A percentile compares a stretch with the other conserved stretches of the same genome.
phyloP scores from a whole-genome alignment of 2,113 vertebrate genomes.

The Arothron firmamentum region DNA sequence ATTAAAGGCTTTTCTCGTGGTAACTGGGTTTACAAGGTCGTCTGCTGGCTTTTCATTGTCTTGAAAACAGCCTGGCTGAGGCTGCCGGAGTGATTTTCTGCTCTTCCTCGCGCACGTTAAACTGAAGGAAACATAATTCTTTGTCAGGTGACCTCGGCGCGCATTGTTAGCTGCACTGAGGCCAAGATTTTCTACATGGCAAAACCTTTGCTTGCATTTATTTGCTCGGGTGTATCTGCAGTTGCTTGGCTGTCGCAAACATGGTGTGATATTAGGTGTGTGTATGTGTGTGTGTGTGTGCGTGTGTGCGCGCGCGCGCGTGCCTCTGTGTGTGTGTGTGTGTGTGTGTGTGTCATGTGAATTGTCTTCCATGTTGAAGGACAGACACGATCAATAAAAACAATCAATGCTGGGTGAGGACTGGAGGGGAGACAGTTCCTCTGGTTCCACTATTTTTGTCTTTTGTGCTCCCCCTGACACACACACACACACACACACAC shows the following conservation, averaged over 20 bases:
- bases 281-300: constrained; percentile 18
- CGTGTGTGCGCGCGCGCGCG: not conserved
- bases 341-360: constrained; percentile 41
- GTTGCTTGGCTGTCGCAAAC: constrained; percentile 6
- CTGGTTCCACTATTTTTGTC: constrained; percentile 14
- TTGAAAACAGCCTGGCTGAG: constrained; percentile 51
- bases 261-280: constrained; percentile 14
- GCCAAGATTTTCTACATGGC: constrained; percentile 10
- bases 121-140: constrained; percentile 44
- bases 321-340: constrained; percentile 3
- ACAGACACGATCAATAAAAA: constrained; percentile 69
- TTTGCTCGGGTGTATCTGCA: constrained; percentile 19
- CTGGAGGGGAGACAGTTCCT: constrained; percentile 15
- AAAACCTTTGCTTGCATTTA: constrained; percentile 27
- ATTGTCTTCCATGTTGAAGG: constrained; percentile 54
- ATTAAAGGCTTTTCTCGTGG: constrained; percentile 60
- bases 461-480: constrained; percentile 5
- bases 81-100: constrained; percentile 59
- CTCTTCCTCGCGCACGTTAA: constrained; percentile 56
- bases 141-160: constrained; percentile 53
- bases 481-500: constrained; percentile 10
- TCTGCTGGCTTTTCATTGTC: constrained; percentile 51
- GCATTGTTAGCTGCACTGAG: constrained; percentile 49
- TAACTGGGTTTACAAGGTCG: constrained; percentile 65
- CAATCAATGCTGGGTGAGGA: constrained; percentile 71